Evolutionary conservation across 2,113 vertebrate genomes (phyloP).

Genomic region (Dromiciops gliroides): DNA sequence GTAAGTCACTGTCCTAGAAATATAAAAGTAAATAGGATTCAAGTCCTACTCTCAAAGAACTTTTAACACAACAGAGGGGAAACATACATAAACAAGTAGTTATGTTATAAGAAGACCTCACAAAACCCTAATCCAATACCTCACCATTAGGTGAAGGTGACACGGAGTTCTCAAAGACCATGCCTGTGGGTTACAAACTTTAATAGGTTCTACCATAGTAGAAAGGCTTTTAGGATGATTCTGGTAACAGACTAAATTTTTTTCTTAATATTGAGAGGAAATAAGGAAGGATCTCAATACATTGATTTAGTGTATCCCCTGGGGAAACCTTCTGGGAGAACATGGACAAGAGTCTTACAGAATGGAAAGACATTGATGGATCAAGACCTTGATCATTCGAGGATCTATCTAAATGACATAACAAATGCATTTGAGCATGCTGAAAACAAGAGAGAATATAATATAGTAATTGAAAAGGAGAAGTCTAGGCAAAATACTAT

Average conservation of each 20-base stretch:
- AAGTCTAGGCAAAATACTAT: not conserved
- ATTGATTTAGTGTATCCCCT: not conserved
- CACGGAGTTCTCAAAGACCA: not conserved
- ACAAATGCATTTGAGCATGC: not conserved
- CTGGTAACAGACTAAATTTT: not conserved
- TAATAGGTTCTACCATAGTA: not conserved
- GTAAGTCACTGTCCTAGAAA: not conserved
- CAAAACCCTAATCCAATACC: not conserved
- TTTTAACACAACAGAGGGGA: not conserved
- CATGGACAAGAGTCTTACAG: not conserved
- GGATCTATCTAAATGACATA: not conserved
- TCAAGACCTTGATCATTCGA: not conserved
- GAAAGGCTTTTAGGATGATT: not conserved
- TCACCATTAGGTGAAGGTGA: not conserved
- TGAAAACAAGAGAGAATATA: not conserved
- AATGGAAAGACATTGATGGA: not conserved
- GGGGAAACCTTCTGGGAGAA: not conserved
- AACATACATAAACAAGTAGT: not conserved
- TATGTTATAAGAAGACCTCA: not conserved
- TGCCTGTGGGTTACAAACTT: not conserved
- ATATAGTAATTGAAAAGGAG: not conserved
- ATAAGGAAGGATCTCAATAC: not conserved
- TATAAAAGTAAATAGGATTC: not conserved
- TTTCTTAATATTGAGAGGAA: not conserved
- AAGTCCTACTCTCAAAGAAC: not conserved